Conservation (phyloP, 2,113 vertebrate species). For the Pteropus alecto region DNA sequence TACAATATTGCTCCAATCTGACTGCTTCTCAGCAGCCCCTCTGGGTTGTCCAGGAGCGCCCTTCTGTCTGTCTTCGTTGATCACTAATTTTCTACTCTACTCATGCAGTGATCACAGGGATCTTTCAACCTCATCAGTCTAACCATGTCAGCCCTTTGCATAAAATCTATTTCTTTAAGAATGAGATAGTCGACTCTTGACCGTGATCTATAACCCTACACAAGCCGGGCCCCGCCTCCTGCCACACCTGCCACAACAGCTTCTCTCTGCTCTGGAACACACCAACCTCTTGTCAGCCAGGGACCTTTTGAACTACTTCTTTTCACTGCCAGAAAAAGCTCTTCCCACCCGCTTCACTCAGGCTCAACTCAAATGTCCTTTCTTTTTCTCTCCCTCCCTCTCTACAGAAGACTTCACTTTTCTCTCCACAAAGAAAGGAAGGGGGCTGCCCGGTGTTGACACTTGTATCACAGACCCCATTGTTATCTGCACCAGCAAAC, state of each 20-base stretch:
- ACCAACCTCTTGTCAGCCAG: neutral
- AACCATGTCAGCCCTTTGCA: neutral
- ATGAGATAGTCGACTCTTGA: neutral
- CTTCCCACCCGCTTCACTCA: neutral
- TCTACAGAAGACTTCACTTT: neutral
- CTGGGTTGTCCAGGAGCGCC: neutral
- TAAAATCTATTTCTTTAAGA: conserved; percentile 4
- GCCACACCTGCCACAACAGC: neutral
- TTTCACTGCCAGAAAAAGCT: neutral
- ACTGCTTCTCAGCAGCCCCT: neutral
- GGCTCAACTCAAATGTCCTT: neutral
- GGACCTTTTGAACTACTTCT: neutral
- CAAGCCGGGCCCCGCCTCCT: neutral
- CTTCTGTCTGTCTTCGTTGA: neutral
- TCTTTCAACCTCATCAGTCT: neutral
- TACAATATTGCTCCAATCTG: neutral
- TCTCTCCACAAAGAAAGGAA: neutral
- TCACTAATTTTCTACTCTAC: neutral
- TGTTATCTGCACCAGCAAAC: neutral
- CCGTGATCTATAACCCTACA: neutral
- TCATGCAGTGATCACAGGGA: neutral
- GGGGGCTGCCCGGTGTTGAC: neutral
- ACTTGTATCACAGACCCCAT: accelerated
- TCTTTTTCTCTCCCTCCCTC: neutral
- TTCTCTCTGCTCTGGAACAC: neutral